Conservation (phyloP, 53 echinoderm and acorn worm species). For the Henricia sp. region DNA sequence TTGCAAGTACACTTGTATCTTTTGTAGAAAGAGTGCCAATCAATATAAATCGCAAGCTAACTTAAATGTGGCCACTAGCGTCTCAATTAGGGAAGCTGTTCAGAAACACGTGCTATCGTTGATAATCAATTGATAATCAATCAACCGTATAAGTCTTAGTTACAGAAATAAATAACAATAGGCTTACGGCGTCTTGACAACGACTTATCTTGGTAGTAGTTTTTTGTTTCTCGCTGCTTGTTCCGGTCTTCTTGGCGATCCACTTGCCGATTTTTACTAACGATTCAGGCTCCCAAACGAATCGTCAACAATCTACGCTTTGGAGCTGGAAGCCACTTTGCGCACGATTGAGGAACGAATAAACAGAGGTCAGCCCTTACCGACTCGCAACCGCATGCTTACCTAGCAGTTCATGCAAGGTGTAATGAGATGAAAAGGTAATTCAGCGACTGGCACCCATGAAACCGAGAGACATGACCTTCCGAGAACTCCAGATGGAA, state of each 20-base stretch:
- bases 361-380: not conserved
- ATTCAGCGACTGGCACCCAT: slow-evolving; percentile 10
- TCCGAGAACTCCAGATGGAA: not conserved
- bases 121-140: too few species aligned
- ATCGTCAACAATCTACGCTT: slow-evolving; percentile 13
- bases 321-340: slow-evolving; percentile 23
- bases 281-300: not conserved
- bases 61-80: too few species aligned
- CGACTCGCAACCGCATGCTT: not conserved
- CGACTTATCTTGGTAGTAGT: too few species aligned
- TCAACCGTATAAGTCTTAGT: too few species aligned
- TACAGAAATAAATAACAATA: too few species aligned
- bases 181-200: too few species aligned
- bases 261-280: slow-evolving; percentile 7
- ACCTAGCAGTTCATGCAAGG: slow-evolving; percentile 9
- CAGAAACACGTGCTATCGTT: too few species aligned
- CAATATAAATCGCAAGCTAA: too few species aligned
- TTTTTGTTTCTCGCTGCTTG: too few species aligned
- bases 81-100: too few species aligned
- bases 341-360: not conserved
- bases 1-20: too few species aligned
- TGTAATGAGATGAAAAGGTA: not conserved
- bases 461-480: slow-evolving; percentile 5
- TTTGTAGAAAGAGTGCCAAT: too few species aligned
- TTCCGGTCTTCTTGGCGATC: not conserved